phyloP scores from a whole-genome alignment of 64 coral and sea anemone species.

The Montipora capricornis region DNA sequence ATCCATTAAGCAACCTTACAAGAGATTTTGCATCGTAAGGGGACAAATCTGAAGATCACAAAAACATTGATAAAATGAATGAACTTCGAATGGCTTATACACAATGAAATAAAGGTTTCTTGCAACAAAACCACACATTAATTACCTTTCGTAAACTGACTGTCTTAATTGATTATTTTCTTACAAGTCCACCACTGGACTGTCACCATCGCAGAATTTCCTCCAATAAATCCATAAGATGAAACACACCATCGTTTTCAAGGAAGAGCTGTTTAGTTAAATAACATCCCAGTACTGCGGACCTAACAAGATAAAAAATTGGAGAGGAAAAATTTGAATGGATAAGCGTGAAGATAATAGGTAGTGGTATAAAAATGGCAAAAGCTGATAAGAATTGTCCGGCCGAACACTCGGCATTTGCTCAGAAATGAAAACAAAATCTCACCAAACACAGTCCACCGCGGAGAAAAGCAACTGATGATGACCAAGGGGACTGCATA shows the following conservation, averaged over 20 bases:
- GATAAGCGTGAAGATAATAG: background rate
- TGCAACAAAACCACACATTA: too few species aligned
- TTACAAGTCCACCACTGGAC: too few species aligned
- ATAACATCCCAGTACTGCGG: conserved; percentile 91
- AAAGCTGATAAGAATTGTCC: background rate
- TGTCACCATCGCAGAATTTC: conserved; percentile 2
- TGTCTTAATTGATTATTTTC: too few species aligned
- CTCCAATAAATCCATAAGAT: conserved; percentile 93
- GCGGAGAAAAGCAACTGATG: conserved; percentile 84
- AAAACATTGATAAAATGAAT: background rate
- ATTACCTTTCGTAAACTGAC: too few species aligned
- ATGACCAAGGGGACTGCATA: conserved; percentile 90
- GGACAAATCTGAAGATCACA: conserved; percentile 77
- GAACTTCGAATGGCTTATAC: background rate
- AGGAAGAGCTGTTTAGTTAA: conserved; percentile 93
- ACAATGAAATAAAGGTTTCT: too few species aligned
- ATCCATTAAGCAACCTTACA: conserved; percentile 92
- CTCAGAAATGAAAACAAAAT: background rate
- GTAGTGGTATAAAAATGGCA: background rate
- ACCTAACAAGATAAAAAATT: conserved; percentile 60
- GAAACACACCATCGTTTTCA: conserved; percentile 94
- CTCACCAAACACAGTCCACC: conserved; percentile 94
- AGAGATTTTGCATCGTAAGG: conserved; percentile 87
- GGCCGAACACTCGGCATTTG: too few species aligned
- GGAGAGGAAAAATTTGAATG: background rate